phyloP scores from a whole-genome alignment of 2,797 vertebrate species.

The Semaprochilodus insignis region DNA sequence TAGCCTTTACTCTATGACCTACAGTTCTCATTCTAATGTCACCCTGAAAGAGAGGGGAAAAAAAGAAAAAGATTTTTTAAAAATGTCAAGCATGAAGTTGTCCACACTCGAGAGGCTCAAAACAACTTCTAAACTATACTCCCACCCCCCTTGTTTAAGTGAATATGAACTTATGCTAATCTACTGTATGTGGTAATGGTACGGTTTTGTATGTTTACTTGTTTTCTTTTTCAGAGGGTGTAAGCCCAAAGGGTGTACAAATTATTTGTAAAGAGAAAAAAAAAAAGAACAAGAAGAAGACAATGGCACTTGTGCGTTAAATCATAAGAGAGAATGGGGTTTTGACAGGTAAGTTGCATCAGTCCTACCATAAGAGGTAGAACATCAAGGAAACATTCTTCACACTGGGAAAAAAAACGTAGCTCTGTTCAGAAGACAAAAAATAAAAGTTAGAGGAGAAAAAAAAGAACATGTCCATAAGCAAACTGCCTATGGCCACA shows the following conservation, averaged over 20 bases:
- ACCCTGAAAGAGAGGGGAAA: background rate
- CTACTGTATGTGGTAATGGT: constrained; percentile 77
- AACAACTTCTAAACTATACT: constrained; percentile 72
- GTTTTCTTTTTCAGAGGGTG: constrained; percentile 57
- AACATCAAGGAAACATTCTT: constrained; percentile 62
- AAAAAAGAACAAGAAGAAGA: constrained; percentile 11
- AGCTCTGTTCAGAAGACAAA: constrained; percentile 32
- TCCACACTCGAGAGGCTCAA: constrained; percentile 52
- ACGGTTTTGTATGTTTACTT: constrained; percentile 77
- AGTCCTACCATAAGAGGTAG: constrained; percentile 61
- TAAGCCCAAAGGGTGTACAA: constrained; percentile 51
- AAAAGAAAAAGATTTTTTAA: constrained; percentile 38
- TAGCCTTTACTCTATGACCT: constrained; percentile 21
- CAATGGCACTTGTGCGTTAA: constrained; percentile 64
- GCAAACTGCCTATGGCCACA: constrained; percentile 66
- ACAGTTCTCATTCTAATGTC: background rate
- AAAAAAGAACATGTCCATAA: constrained; percentile 62
- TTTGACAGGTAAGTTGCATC: constrained; percentile 50
- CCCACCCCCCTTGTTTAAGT: constrained; percentile 65
- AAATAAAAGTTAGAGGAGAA: constrained; percentile 53
- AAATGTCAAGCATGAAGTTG: constrained; percentile 63
- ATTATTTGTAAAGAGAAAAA: constrained; percentile 57
- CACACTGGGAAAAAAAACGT: constrained; percentile 57
- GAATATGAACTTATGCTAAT: constrained; percentile 78
- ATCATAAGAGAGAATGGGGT: constrained; percentile 59